These are phyloP conservation scores for Cossypha niveicapilla DNA, from an alignment of 2,797 vertebrate species.

Conservation along the genomic window DNA sequence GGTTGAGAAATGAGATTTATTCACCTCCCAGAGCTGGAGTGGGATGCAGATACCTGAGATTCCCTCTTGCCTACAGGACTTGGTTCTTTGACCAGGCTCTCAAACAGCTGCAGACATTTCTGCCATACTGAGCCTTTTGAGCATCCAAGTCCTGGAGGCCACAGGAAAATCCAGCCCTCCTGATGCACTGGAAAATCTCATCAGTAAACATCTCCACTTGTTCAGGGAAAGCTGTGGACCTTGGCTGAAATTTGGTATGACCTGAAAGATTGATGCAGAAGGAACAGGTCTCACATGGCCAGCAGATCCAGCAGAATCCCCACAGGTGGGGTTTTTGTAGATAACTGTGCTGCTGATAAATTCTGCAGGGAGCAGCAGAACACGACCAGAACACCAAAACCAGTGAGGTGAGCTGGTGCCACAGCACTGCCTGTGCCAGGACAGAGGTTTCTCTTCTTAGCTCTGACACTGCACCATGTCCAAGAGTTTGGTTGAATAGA, in stretches of 20 bases:
- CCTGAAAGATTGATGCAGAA: neutral
- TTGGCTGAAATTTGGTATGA: neutral
- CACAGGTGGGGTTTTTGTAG: fast-evolving
- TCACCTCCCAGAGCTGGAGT: neutral
- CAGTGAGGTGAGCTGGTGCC: neutral
- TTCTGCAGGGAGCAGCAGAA: neutral
- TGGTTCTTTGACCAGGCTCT: neutral
- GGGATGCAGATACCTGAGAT: neutral
- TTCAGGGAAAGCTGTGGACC: neutral
- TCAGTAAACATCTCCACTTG: neutral
- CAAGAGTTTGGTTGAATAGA: neutral
- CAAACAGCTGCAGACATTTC: neutral
- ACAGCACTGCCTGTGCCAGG: neutral
- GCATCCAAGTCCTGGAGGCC: neutral
- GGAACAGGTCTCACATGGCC: neutral
- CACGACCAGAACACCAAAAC: neutral
- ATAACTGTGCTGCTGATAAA: neutral
- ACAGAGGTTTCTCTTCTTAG: neutral
- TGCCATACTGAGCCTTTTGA: neutral
- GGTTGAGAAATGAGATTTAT: neutral
- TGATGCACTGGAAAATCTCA: neutral
- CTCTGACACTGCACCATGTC: neutral
- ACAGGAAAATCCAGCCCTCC: neutral
- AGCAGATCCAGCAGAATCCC: neutral
- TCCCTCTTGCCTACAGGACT: neutral